Evolutionary conservation across 2,113 vertebrate genomes (phyloP).

Genomic region (Corythornis madagascariensis): DNA sequence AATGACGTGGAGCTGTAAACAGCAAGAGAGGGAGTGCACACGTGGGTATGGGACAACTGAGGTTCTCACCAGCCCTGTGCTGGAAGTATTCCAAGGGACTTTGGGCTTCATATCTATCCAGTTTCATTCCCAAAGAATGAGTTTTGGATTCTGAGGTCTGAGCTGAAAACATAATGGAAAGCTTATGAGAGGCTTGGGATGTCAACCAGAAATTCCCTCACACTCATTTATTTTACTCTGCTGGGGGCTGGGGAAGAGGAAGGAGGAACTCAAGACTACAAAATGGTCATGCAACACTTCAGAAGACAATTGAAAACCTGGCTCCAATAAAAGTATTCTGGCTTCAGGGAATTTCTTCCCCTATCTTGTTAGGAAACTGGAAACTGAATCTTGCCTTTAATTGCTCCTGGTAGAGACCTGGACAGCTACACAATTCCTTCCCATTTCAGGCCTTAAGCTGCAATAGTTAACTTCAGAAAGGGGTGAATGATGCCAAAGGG

Average conservation of each 20-base stretch:
- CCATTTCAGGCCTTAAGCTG: constrained; percentile 13
- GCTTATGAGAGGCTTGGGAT: constrained; percentile 6
- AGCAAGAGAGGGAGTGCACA: not conserved
- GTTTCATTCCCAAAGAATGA: constrained; percentile 50
- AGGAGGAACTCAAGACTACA: not conserved
- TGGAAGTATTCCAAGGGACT: not conserved
- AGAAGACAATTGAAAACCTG: constrained; percentile 20
- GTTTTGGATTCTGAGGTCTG: constrained; percentile 35
- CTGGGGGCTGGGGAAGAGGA: not conserved
- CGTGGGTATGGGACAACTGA: not conserved
- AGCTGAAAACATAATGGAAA: constrained; percentile 50
- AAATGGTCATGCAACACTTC: not conserved
- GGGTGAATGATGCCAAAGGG: not conserved
- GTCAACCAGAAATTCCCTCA: constrained; percentile 7
- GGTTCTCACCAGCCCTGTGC: not conserved
- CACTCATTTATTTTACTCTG: not conserved
- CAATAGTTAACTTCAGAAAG: not conserved
- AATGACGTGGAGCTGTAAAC: not conserved
- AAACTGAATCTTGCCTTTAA: not conserved
- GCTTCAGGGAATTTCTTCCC: not conserved
- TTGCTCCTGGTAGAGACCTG: not conserved
- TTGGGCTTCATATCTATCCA: not conserved
- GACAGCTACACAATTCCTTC: not conserved
- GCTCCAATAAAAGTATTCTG: constrained; percentile 13
- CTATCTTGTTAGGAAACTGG: not conserved